phyloP scores from a whole-genome alignment of 2,888 invertebrate genomes.

The Aspidapion aeneum region DNA sequence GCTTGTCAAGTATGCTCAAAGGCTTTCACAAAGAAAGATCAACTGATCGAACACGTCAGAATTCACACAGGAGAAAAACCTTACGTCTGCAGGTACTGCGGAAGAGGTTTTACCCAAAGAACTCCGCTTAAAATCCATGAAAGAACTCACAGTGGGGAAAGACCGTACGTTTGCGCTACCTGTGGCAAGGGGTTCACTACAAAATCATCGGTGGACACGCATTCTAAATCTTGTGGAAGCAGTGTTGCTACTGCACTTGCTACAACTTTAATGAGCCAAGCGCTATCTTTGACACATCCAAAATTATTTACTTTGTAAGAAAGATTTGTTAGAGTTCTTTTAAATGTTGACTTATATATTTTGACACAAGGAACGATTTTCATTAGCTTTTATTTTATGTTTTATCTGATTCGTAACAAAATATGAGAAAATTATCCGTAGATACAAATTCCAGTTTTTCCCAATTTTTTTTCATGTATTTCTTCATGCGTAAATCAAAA shows the following conservation, averaged over 20 bases:
- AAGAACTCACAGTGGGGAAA: conserved; percentile 44
- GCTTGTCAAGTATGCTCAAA: conserved; percentile 47
- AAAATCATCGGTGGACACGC: conserved; percentile 4
- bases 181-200: conserved; percentile 43
- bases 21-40: conserved; percentile 50
- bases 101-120: conserved; percentile 37
- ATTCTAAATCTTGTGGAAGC: neutral
- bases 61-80: conserved; percentile 39
- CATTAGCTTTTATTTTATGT: too few relatives aligned
- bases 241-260: neutral
- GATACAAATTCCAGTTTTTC: too few relatives aligned
- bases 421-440: too few relatives aligned
- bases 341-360: too few relatives aligned
- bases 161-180: conserved; percentile 42
- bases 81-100: conserved; percentile 35
- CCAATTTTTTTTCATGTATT: too few relatives aligned
- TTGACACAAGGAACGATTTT: too few relatives aligned
- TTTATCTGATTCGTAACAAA: too few relatives aligned
- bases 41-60: conserved; percentile 42
- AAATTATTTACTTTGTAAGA: neutral
- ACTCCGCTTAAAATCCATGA: conserved; percentile 40
- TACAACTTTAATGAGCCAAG: conserved; percentile 35
- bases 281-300: neutral
- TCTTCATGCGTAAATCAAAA: too few relatives aligned
- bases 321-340: too few relatives aligned